Percentiles rank a stretch among this genome's conserved stretches.
Evolutionary conservation across 2,797 vertebrate genomes (phyloP).

Genomic region (Meda fulgida): DNA sequence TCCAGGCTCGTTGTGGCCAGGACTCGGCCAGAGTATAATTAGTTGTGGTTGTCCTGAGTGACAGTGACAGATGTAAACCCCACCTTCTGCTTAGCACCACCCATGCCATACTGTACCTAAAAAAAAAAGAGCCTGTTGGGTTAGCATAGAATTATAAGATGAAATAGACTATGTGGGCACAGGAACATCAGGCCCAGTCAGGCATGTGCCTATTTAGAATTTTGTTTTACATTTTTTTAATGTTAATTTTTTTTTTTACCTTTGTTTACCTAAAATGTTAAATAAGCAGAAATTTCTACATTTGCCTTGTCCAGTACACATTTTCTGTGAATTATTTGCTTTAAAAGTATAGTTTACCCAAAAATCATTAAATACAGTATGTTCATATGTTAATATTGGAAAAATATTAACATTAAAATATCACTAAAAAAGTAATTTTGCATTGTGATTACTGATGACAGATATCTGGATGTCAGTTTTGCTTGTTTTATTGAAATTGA

Average conservation of each 20-base stretch:
- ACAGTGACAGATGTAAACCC: constrained; percentile 11
- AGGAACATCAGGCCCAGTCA: not conserved
- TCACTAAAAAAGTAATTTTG: not conserved
- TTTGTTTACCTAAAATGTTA: not conserved
- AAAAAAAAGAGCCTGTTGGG: not conserved
- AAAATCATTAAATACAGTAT: not conserved
- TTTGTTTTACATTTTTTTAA: not conserved
- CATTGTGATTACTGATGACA: not conserved
- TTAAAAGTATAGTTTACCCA: not conserved
- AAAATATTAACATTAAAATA: not conserved
- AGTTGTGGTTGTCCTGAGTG: constrained; percentile 37
- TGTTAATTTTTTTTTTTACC: no score
- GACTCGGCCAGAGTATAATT: constrained; percentile 30
- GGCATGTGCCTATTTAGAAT: not conserved
- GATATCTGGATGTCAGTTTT: not conserved
- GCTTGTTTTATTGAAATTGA: not conserved
- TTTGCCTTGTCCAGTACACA: not conserved
- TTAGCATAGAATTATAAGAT: not conserved
- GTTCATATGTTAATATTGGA: not conserved
- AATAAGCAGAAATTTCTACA: not conserved
- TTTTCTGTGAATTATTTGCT: not conserved
- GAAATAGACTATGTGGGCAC: not conserved
- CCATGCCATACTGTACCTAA: constrained; percentile 1
- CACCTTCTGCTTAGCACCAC: constrained; percentile 23
- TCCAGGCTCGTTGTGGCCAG: constrained; percentile 38